Evolutionary conservation across 2,888 invertebrate species (phyloP), one percentile per base, ranked within the genome.

Genomic region (Matsumyia berberina): DNA sequence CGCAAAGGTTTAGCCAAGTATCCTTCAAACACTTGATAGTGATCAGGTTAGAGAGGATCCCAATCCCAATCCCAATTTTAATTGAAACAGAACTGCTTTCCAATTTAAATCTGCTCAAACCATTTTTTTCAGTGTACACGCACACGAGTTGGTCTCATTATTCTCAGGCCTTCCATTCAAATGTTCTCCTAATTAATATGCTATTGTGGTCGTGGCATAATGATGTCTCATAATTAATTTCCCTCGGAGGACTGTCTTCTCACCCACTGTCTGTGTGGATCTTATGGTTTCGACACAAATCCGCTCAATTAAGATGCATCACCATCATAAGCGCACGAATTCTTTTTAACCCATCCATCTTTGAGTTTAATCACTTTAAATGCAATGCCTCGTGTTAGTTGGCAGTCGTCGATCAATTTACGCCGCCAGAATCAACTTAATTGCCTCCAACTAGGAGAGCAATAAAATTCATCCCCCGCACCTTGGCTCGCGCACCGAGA

Each of bases 351-450:
- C 53, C 11, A 39, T 11, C 4, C 17, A 42, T 37, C 44, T 53
- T 42, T 12, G 42, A 31, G 35, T 60, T 66, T 55, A 57, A 81
- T 64, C 69, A 81, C 55, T 76, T 29, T 53, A 81, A 81, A 58
- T 64, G 64, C 77, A 66, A 73, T 69, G 42, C 17, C n/a, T 3
- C 4, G 24, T 24, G n/a, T n/a, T n/a, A 1, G 24, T 24, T 24
- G 2, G 1, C 24, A 24, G 17, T 15, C 17, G 1, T 24, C 55
- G 39, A 72, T 72, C 46, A 67, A 82, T 72, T 72, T 66, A 15
- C 24, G 4, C 66, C 72, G 9, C 58, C 44, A 70, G 51, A 67
- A 77, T 29, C 37, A 72, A 66, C 51, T 53, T 72, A 82, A 82
- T 72, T 82, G 70, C 77, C 55, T 29, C 46, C 60, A 77, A 53